phyloP scores from a whole-genome alignment of 2,113 vertebrate genomes.

The Ciconia stormi region DNA sequence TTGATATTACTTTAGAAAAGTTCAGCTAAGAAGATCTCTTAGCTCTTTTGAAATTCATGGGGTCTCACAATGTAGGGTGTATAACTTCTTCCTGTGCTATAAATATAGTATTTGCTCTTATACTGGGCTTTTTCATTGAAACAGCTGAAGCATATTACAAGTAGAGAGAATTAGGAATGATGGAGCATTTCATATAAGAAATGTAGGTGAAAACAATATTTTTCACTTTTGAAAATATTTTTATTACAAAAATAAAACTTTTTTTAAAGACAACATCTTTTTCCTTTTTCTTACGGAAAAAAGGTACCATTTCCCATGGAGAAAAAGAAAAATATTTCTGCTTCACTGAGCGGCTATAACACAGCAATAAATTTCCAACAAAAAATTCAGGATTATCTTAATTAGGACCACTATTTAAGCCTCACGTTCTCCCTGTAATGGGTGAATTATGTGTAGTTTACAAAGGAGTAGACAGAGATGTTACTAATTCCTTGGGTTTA shows the following conservation, averaged over 20 bases:
- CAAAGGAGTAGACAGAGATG: not conserved
- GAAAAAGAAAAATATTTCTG: not conserved
- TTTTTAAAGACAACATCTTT: not conserved
- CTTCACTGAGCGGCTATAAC: not conserved
- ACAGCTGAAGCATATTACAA: not conserved
- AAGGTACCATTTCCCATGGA: not conserved
- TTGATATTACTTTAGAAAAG: not conserved
- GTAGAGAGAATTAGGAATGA: not conserved
- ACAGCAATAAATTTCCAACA: not conserved
- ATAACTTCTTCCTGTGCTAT: not conserved
- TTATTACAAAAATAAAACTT: not conserved
- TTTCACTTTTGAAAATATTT: not conserved
- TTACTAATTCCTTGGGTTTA: not conserved
- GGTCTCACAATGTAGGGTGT: not conserved
- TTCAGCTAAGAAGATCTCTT: not conserved
- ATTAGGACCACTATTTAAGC: not conserved
- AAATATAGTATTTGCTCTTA: not conserved
- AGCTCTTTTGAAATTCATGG: not conserved
- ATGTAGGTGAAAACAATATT: not conserved
- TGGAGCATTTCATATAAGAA: not conserved
- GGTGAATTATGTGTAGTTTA: not conserved
- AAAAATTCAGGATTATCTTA: not conserved
- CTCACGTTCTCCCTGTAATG: not conserved
- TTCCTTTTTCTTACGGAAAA: not conserved
- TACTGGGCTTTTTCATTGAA: not conserved